Evolutionary conservation across 2,888 invertebrate species (phyloP).

Genomic region (Troglohyphantes excavatus): DNA sequence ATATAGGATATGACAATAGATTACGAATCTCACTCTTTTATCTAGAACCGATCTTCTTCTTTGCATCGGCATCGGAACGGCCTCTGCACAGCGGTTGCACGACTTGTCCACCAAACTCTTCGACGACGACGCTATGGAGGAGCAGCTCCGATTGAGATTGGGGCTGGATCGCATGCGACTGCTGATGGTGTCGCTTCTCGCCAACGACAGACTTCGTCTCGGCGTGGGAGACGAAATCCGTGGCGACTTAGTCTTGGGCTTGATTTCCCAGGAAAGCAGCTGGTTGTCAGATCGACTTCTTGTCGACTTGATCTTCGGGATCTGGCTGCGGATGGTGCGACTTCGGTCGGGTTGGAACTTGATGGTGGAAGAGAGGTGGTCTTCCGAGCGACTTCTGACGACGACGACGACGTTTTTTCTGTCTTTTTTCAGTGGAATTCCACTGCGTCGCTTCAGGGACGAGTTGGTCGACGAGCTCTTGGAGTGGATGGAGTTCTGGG

Average conservation of each 20-base stretch:
- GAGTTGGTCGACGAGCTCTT: slow-evolving; percentile 40
- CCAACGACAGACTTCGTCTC: slow-evolving; percentile 62
- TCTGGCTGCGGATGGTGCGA: not conserved
- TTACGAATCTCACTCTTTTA: slow-evolving; percentile 55
- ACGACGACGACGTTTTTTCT: slow-evolving; percentile 47
- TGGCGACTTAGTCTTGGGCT: slow-evolving; percentile 15
- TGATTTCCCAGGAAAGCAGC: not conserved
- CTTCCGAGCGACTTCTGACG: slow-evolving; percentile 26
- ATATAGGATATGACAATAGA: no score
- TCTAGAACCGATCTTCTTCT: slow-evolving; percentile 43
- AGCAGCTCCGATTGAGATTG: slow-evolving; percentile 42
- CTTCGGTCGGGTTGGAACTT: not conserved
- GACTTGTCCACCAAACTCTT: slow-evolving; percentile 48
- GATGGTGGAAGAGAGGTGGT: not conserved
- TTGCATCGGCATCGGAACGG: not conserved
- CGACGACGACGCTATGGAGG: slow-evolving; percentile 48
- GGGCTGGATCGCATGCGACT: slow-evolving; percentile 45
- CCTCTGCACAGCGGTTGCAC: not conserved
- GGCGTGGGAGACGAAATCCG: slow-evolving; percentile 57
- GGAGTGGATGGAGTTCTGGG: slow-evolving; percentile 17
- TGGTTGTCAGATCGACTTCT: not conserved
- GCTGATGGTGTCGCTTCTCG: slow-evolving; percentile 65
- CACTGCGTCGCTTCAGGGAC: slow-evolving; percentile 34
- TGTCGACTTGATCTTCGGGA: not conserved
- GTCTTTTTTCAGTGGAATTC: slow-evolving; percentile 40